These are phyloP conservation scores for Drosophila paramelanica DNA, from an alignment of 2,888 invertebrate species.

Conservation along the genomic window DNA sequence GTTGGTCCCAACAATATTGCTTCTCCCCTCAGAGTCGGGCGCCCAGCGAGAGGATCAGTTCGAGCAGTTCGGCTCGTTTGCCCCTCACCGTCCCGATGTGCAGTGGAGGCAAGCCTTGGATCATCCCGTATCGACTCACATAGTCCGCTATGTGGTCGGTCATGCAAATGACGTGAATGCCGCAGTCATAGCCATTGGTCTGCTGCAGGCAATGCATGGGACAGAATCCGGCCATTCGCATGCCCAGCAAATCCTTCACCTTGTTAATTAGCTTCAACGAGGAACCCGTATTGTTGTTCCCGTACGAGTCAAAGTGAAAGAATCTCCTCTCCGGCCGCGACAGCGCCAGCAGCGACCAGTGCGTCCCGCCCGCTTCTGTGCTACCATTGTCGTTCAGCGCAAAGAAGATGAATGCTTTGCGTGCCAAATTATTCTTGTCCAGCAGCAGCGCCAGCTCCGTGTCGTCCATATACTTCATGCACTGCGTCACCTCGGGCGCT, in stretches of 20 bases:
- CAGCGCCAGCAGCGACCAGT: slow-evolving; percentile 95
- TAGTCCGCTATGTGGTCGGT: slow-evolving; percentile 87
- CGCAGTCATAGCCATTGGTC: slow-evolving; percentile 95
- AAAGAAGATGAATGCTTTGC: slow-evolving; percentile 92
- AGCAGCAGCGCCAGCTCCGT: slow-evolving; percentile 90
- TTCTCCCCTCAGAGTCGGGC: slow-evolving; percentile 73
- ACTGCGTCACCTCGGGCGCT: slow-evolving; percentile 92
- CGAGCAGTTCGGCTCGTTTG: slow-evolving; percentile 88
- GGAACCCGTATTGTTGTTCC: slow-evolving; percentile 88
- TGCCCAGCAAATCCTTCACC: slow-evolving; percentile 84
- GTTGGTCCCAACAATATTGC: neutral
- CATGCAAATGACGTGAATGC: slow-evolving; percentile 94
- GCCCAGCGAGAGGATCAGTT: slow-evolving; percentile 87
- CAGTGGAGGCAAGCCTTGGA: slow-evolving; percentile 80
- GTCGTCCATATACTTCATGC: slow-evolving; percentile 92
- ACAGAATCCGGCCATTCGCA: slow-evolving; percentile 85
- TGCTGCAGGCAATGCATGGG: slow-evolving; percentile 90
- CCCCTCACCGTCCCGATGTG: slow-evolving; percentile 86
- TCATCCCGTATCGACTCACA: slow-evolving; percentile 79
- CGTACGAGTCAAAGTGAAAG: slow-evolving; percentile 93
- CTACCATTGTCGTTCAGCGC: slow-evolving; percentile 94
- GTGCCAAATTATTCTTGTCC: slow-evolving; percentile 88
- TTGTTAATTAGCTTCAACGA: slow-evolving; percentile 88
- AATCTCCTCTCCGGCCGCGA: slow-evolving; percentile 90
- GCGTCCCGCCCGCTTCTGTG: slow-evolving; percentile 92